Conservation (phyloP, 2,888 invertebrate species). For the Caprella mutica region DNA sequence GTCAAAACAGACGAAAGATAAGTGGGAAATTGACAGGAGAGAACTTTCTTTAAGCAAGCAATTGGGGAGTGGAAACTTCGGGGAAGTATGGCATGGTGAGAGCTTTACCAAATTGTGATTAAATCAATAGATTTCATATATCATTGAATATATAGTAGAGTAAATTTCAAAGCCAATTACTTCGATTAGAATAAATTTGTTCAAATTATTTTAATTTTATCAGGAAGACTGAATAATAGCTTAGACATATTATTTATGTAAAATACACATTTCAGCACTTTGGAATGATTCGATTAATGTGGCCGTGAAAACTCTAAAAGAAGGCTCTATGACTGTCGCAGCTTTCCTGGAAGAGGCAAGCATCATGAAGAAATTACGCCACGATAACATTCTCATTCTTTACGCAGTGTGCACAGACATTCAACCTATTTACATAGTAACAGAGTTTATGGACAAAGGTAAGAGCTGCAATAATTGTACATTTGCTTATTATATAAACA, state of each 20-base stretch:
- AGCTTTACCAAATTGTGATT: no score
- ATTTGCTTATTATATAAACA: no score
- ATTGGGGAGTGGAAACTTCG: slow-evolving; percentile 90
- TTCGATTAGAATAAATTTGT: no score
- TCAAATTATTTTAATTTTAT: no score
- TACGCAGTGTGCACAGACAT: slow-evolving; percentile 90
- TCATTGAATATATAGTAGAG: no score
- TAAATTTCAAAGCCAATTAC: no score
- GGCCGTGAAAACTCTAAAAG: slow-evolving; percentile 89
- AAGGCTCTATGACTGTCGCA: slow-evolving; percentile 92
- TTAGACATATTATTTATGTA: no score
- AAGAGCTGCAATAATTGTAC: no score
- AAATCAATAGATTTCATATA: no score
- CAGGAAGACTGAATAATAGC: no score
- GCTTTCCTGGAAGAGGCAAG: slow-evolving; percentile 95
- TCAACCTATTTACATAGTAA: slow-evolving; percentile 85
- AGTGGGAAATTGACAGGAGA: slow-evolving; percentile 86
- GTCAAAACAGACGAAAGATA: slow-evolving; percentile 81
- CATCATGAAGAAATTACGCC: slow-evolving; percentile 95
- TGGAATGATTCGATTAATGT: slow-evolving; percentile 64
- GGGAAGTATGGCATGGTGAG: slow-evolving; percentile 83
- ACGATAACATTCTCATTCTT: slow-evolving; percentile 80
- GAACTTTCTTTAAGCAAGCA: slow-evolving; percentile 76
- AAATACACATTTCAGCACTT: slow-evolving; percentile 10
- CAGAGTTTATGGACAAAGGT: slow-evolving; percentile 91